Evolutionary conservation across 2,113 vertebrate genomes (phyloP).

Genomic region (Heliornis fulica): DNA sequence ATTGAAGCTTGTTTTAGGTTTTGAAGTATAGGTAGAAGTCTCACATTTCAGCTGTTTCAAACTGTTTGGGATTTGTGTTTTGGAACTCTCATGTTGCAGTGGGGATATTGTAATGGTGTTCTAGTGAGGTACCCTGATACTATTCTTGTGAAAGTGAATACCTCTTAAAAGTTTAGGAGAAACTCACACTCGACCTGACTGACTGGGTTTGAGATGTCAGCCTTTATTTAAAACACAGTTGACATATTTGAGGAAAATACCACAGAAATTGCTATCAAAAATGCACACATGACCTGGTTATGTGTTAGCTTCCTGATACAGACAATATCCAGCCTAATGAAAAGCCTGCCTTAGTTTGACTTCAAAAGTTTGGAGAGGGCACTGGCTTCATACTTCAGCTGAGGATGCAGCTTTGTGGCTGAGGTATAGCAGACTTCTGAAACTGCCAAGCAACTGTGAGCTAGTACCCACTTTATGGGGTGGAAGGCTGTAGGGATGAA

Average conservation of each 20-base stretch:
- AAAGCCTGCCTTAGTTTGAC: not conserved
- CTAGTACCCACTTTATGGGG: not conserved
- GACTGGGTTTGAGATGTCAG: not conserved
- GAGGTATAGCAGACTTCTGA: not conserved
- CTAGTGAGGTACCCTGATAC: not conserved
- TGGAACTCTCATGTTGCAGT: not conserved
- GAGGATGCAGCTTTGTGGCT: not conserved
- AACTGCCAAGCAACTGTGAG: not conserved
- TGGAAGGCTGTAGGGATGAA: not conserved
- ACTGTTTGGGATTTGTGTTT: not conserved
- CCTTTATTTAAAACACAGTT: not conserved
- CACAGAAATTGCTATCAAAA: not conserved
- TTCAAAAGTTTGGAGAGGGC: not conserved
- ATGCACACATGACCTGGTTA: not conserved
- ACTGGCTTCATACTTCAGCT: not conserved
- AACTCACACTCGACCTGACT: not conserved
- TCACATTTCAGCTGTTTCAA: not conserved
- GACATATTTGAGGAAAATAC: not conserved
- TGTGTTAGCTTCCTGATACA: not conserved
- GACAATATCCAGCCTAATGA: not conserved
- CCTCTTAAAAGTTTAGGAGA: not conserved
- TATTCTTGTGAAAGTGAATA: not conserved
- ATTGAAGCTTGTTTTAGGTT: not conserved
- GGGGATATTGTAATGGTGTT: not conserved
- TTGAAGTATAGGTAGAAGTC: not conserved